A percentile compares a stretch with the other conserved stretches of the same genome.
Evolutionary conservation across 1,140 invertebrate genomes (phyloP).

Genomic region (Chelonus insularis): DNA sequence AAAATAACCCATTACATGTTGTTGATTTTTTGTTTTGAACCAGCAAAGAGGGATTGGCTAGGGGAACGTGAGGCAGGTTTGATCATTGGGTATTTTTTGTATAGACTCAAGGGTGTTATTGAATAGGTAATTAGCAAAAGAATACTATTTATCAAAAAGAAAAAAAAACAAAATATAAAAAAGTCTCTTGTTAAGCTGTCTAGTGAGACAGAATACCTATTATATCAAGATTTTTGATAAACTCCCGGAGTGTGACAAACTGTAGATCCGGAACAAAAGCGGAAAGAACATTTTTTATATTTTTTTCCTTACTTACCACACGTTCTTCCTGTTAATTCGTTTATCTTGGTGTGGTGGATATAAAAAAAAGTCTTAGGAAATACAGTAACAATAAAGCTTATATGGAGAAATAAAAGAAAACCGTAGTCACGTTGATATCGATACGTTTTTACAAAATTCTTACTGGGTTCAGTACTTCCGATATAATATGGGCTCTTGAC

Average conservation of each 20-base stretch:
- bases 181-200: too few relatives aligned
- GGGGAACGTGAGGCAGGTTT: too few relatives aligned
- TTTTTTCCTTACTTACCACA: not conserved
- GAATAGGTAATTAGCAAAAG: too few relatives aligned
- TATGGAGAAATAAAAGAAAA: not conserved
- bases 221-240: slow-evolving; percentile 14
- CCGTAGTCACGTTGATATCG: not conserved
- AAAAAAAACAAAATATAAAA: too few relatives aligned
- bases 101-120: too few relatives aligned
- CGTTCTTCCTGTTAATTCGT: slow-evolving; percentile 2
- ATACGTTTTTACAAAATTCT: not conserved
- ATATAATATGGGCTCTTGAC: slow-evolving; percentile 2
- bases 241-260: slow-evolving; percentile 7
- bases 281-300: not conserved
- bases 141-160: too few relatives aligned
- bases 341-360: not conserved
- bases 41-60: too few relatives aligned
- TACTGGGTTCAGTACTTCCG: not conserved
- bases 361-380: not conserved
- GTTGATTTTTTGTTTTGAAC: too few relatives aligned
- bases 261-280: slow-evolving; percentile 8
- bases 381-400: not conserved
- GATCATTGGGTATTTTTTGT: too few relatives aligned
- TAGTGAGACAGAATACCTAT: too few relatives aligned
- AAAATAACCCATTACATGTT: too few relatives aligned